phyloP scores from a whole-genome alignment of 2,888 invertebrate species.

The Aspidiotus destructor region DNA sequence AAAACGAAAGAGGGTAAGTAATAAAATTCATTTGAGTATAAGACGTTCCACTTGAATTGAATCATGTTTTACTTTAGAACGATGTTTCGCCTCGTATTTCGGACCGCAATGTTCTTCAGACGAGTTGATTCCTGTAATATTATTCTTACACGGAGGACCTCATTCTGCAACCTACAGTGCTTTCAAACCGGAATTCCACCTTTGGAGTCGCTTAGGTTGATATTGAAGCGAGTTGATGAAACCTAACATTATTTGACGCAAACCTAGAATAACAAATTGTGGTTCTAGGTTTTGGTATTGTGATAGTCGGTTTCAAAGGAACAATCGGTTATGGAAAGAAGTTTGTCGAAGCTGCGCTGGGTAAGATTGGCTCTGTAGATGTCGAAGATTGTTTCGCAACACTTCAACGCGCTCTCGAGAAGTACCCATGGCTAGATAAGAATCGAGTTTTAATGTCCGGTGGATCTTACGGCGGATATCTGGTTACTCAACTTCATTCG shows the following conservation, averaged over 20 bases:
- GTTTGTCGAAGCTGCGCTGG: constrained; percentile 11
- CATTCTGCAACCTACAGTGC: constrained; percentile 57
- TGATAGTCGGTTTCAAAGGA: constrained; percentile 22
- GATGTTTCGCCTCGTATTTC: constrained; percentile 44
- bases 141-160: constrained; percentile 77
- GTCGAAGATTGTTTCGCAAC: constrained; percentile 50
- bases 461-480: constrained; percentile 86
- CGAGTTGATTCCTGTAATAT: constrained; percentile 51
- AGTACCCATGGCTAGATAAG: constrained; percentile 55
- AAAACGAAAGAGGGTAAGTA: constrained; percentile 2
- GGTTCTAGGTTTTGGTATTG: constrained; percentile 18
- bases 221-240: not conserved
- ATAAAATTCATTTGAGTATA: not conserved
- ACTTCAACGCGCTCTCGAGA: constrained; percentile 69
- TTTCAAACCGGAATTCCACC: constrained; percentile 43
- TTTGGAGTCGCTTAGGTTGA: constrained; percentile 11
- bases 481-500: constrained; percentile 72
- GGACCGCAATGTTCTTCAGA: constrained; percentile 47
- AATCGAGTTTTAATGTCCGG: constrained; percentile 59
- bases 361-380: constrained; percentile 21
- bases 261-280: not conserved
- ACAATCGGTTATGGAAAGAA: constrained; percentile 21
- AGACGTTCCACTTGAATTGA: not conserved
- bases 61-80: not conserved
- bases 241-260: not conserved